These are phyloP conservation scores for Phlogophora meticulosa DNA, from an alignment of 2,888 invertebrate genomes.

Conservation along the genomic window DNA sequence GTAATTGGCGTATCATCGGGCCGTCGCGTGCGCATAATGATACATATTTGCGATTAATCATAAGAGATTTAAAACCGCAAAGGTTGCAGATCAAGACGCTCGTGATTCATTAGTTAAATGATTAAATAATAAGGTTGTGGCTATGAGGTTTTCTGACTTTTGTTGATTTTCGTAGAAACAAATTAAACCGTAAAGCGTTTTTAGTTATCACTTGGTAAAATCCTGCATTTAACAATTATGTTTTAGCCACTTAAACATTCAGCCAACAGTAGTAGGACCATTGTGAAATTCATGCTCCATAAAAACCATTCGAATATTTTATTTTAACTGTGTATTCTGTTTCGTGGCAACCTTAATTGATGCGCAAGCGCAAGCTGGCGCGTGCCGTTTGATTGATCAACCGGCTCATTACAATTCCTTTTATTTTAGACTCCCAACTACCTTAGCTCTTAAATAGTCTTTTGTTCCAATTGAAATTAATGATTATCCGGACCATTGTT, in stretches of 20 bases:
- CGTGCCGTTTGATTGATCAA: constrained; percentile 83
- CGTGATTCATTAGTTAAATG: constrained; percentile 72
- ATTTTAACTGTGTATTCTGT: constrained; percentile 23
- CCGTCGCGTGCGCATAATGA: constrained; percentile 61
- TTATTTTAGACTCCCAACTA: constrained; percentile 65
- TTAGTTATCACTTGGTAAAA: background rate
- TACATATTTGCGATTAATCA: constrained; percentile 69
- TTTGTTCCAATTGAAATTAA: constrained; percentile 76
- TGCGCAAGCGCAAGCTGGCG: constrained; percentile 70
- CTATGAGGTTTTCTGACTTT: constrained; percentile 9
- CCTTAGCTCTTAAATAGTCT: constrained; percentile 65
- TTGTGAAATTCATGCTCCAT: constrained; percentile 29
- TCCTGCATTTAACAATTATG: background rate
- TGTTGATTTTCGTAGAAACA: background rate
- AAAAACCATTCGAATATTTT: constrained; percentile 15
- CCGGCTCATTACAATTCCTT: constrained; percentile 74
- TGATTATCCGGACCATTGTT: constrained; percentile 69
- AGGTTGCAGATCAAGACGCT: constrained; percentile 71
- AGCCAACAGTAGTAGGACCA: background rate
- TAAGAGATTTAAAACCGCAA: constrained; percentile 63
- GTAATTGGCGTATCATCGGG: constrained; percentile 64
- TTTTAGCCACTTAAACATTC: too few species aligned
- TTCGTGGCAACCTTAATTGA: constrained; percentile 60
- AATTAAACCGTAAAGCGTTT: background rate
- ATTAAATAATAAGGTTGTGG: constrained; percentile 69